Base-by-base conservation (phyloP, 2,113 vertebrate genomes). In the Phoenicopterus ruber region DNA sequence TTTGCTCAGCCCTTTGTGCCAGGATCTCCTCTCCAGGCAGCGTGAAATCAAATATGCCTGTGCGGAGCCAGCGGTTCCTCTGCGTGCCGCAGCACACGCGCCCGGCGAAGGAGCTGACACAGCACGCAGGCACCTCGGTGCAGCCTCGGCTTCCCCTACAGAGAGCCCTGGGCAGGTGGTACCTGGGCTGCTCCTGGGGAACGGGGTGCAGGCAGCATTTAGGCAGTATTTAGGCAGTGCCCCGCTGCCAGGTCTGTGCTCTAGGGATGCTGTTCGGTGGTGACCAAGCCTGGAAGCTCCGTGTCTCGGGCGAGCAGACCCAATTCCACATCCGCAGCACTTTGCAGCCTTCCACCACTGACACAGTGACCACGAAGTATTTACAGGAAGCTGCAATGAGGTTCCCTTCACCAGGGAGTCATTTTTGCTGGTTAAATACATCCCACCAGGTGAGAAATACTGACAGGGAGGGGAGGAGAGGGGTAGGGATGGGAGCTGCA, bases 361-460 rank as follows among this genome's bases (percentile, higher is more conserved):
- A 57, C 32, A 52, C 10, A 20, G 26, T 61, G 81, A 34, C 58
- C 54, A 26, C 5, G 2, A 86, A 65, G 88, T 59, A 61, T 86
- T 96, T 76, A 65, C n/a, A 70, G 73, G 74, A 87, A 77, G 47
- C 36, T 86, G n/a, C 54, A 40, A 3, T 20, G 58, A 95, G 62
- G 34, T 50, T 83, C 40, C 52, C 42, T 87, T 90, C 74, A n/a
- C 26, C 5, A 15, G 15, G 44, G 83, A 95, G 52, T 70, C 7
- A 47, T 76, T 91, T 91, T 66, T 94, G 58, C 44, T 88, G 74
- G 66, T 95, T 88, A 96, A 95, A 66, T 89, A 55, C 71, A 65
- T 74, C 25, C 74, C n/a, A 52, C 61, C 77, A 42, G 73, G 62
- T 71, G 69, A 80, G 77, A 91, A 81, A 42, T 47, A 14, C 17